Percentiles rank a stretch among this genome's conserved stretches.
Evolutionary conservation across 2,113 vertebrate species (phyloP).

Genomic region (Caracal caracal): DNA sequence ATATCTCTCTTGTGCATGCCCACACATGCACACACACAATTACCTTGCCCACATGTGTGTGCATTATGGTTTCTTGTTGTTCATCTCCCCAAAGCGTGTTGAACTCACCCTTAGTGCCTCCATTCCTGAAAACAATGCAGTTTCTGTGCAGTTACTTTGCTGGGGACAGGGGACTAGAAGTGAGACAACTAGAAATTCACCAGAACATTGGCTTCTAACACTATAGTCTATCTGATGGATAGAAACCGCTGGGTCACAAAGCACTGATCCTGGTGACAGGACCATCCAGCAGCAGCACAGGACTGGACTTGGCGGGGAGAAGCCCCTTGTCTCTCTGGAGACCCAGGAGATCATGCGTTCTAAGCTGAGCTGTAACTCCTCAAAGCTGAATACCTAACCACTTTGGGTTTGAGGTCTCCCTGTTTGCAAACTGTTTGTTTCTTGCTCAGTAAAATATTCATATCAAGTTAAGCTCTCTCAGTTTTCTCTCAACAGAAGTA

Average conservation of each 20-base stretch:
- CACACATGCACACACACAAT: background rate
- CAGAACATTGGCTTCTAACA: background rate
- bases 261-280: background rate
- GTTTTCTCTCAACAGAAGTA: background rate
- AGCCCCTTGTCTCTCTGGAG: fast-evolving
- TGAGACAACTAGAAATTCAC: background rate
- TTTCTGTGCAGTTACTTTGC: background rate
- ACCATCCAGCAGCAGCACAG: fast-evolving
- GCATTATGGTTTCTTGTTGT: background rate
- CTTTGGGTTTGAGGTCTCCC: background rate
- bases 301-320: too few species aligned
- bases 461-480: background rate
- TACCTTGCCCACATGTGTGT: background rate
- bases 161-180: background rate
- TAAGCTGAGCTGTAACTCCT: background rate
- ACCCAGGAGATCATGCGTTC: background rate
- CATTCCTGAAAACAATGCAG: background rate
- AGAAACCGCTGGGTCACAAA: background rate
- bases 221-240: too few species aligned
- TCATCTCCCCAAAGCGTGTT: background rate
- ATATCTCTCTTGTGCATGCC: background rate
- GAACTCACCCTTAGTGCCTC: too few species aligned
- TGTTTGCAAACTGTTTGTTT: background rate
- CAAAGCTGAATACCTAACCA: background rate
- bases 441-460: background rate